Percentiles rank a stretch among this genome's conserved stretches.
Conservation (phyloP, 2,888 invertebrate genomes). For the Sepiola atlantica region DNA sequence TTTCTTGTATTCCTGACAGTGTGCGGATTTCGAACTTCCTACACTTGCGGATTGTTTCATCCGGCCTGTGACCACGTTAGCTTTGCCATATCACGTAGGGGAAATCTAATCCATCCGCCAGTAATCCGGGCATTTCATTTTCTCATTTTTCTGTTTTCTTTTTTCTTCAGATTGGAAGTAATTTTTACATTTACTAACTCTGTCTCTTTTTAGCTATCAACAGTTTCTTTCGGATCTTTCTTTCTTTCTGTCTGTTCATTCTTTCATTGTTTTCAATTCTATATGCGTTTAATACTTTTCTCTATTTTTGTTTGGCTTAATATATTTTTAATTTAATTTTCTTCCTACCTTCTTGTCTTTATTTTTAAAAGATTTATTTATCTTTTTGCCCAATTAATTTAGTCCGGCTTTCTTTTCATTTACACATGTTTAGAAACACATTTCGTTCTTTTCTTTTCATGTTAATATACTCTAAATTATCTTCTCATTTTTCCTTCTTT, state of each 20-base stretch:
- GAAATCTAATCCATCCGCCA: not conserved
- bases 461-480: too few species aligned
- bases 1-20: not conserved
- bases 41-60: not conserved
- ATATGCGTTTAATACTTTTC: too few species aligned
- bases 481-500: not conserved
- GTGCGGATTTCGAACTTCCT: not conserved
- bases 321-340: not conserved
- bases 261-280: not conserved
- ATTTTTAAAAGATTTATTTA: not conserved
- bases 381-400: not conserved
- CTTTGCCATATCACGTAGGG: not conserved
- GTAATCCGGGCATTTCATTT: slow-evolving; percentile 6
- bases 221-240: not conserved
- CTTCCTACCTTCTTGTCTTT: not conserved
- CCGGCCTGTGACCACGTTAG: slow-evolving; percentile 7
- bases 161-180: not conserved
- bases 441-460: not conserved
- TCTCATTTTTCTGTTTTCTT: not conserved
- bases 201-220: not conserved
- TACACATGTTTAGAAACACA: too few species aligned
- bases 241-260: not conserved
- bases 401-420: not conserved
- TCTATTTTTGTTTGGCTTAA: not conserved
- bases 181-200: not conserved